phyloP scores from a whole-genome alignment of 2,888 invertebrate genomes.

The Pseudeuparius sepicola region DNA sequence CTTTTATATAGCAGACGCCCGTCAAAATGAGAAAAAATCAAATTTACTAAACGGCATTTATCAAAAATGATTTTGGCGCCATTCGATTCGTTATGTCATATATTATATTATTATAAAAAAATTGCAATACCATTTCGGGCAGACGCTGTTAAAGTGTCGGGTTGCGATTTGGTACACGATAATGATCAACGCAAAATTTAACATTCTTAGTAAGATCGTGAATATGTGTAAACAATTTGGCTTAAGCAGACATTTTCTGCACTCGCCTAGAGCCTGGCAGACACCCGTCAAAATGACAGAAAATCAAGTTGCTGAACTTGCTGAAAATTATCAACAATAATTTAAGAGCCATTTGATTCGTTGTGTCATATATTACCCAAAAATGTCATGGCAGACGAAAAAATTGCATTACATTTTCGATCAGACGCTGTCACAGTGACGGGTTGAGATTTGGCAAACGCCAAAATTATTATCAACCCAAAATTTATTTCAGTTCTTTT shows the following conservation, averaged over 20 bases:
- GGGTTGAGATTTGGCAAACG: too few species aligned
- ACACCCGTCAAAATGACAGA: constrained; percentile 1
- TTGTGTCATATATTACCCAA: too few species aligned
- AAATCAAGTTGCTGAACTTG: constrained; percentile 1
- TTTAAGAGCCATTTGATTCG: background rate
- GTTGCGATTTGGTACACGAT: background rate
- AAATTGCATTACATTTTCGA: constrained; percentile 3
- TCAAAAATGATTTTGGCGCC: too few species aligned
- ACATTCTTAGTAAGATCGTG: constrained; percentile 3
- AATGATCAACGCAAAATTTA: too few species aligned
- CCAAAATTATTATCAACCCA: too few species aligned
- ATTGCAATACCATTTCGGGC: background rate
- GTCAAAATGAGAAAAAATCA: constrained; percentile 1
- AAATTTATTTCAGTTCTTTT: too few species aligned
- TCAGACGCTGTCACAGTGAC: background rate
- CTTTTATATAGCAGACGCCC: constrained; percentile 2
- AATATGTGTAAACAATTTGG: constrained; percentile 1
- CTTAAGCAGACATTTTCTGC: constrained; percentile 2
- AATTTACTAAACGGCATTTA: too few species aligned
- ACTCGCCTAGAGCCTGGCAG: constrained; percentile 1
- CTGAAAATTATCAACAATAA: background rate
- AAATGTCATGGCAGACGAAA: too few species aligned
- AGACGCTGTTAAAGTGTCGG: background rate
- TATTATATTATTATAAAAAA: background rate
- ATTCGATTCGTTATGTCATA: constrained; percentile 3